phyloP scores from a whole-genome alignment of 2,113 vertebrate species.

The Todiramphus chloris region DNA sequence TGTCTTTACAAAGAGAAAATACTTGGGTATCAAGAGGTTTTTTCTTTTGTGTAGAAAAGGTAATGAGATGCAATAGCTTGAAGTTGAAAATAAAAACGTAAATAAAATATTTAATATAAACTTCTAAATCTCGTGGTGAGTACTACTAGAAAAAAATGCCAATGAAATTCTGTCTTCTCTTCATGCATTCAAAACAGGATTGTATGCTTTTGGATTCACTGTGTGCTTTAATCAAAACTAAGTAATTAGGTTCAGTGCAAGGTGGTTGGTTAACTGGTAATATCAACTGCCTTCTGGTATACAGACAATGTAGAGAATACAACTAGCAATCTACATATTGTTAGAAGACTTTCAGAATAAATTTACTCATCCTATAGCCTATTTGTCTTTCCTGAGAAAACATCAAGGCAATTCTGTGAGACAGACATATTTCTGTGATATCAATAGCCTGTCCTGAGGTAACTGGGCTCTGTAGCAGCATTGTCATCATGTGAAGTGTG shows the following conservation, averaged over 20 bases:
- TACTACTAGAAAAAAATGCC: neutral
- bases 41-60: constrained; percentile 25
- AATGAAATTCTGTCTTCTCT: neutral
- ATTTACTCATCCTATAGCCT: neutral
- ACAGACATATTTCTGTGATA: neutral
- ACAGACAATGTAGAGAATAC: neutral
- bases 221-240: constrained; percentile 28
- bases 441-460: neutral
- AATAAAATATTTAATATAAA: constrained; percentile 31
- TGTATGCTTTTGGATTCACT: neutral
- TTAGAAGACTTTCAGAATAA: neutral
- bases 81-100: constrained; percentile 10
- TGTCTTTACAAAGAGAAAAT: constrained; percentile 13
- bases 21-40: neutral
- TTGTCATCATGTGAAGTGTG: neutral
- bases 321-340: neutral
- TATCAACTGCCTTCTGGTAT: neutral
- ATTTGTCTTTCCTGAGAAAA: neutral
- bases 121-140: neutral
- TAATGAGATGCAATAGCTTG: neutral
- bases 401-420: neutral
- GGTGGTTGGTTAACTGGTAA: neutral
- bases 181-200: neutral
- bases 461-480: neutral
- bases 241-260: constrained; percentile 33